phyloP scores from a whole-genome alignment of 2,113 vertebrate genomes.

The Semnopithecus entellus region DNA sequence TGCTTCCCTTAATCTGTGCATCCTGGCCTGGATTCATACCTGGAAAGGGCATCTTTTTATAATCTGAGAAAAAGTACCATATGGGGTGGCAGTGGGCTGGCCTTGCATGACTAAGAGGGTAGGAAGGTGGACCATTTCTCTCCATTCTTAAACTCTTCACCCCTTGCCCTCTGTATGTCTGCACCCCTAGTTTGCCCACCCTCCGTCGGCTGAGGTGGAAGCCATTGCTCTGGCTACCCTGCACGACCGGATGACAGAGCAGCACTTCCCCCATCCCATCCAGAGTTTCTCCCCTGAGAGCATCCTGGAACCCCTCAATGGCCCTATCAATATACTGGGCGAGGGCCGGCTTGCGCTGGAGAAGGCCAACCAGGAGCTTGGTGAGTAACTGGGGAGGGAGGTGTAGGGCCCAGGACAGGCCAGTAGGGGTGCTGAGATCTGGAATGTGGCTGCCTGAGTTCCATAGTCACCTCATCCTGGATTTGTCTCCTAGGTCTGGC shows the following conservation, averaged over 20 bases:
- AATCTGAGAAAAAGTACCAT: neutral
- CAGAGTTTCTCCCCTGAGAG: conserved; percentile 80
- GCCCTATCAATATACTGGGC: conserved; percentile 87
- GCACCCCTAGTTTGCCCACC: conserved; percentile 63
- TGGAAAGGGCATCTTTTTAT: neutral
- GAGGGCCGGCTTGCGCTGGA: conserved; percentile 87
- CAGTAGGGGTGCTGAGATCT: neutral
- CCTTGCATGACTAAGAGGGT: neutral
- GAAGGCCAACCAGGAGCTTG: conserved; percentile 88
- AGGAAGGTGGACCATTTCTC: neutral
- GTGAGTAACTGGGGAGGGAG: conserved; percentile 74
- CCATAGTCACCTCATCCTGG: neutral
- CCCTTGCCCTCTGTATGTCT: neutral
- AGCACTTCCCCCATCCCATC: conserved; percentile 87
- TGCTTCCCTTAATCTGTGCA: neutral
- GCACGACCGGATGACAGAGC: conserved; percentile 92
- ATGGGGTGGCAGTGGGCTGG: neutral
- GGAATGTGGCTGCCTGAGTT: neutral
- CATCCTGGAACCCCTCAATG: conserved; percentile 78
- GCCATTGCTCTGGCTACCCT: conserved; percentile 82
- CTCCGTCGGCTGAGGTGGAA: conserved; percentile 67
- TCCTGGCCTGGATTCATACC: neutral
- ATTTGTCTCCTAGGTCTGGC: conserved; percentile 86
- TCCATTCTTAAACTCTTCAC: neutral
- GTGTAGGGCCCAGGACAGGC: neutral